Conservation (phyloP, 2,113 vertebrate species). For the Cavia aperea region DNA sequence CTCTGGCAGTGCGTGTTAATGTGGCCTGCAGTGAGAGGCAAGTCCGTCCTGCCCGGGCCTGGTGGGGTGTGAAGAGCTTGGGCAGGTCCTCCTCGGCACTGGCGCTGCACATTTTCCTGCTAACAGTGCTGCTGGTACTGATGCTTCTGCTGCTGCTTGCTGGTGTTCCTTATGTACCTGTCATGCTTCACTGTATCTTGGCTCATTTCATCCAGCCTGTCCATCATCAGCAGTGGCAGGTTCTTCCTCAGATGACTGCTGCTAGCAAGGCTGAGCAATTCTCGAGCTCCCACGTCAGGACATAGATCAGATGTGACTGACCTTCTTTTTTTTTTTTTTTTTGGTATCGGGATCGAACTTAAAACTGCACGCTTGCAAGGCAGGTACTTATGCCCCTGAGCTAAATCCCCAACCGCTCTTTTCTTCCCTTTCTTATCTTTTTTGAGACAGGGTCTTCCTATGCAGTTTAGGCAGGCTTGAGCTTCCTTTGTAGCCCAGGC, state of each 20-base stretch:
- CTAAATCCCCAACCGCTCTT: neutral
- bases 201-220: constrained; percentile 97
- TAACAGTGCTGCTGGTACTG: constrained; percentile 94
- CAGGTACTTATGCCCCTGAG: too few relatives aligned
- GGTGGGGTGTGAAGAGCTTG: constrained; percentile 94
- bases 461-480: neutral
- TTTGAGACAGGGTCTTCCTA: neutral
- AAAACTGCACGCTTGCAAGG: too few relatives aligned
- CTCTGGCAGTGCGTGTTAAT: too few relatives aligned
- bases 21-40: constrained; percentile 90
- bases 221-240: constrained; percentile 97
- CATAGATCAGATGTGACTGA: constrained; percentile 91
- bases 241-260: constrained; percentile 97
- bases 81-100: constrained; percentile 91
- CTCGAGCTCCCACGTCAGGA: constrained; percentile 94
- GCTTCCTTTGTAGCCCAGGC: neutral
- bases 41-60: constrained; percentile 92
- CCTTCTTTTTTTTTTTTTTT: constrained; percentile 77
- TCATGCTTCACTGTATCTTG: constrained; percentile 97
- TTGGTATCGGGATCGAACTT: too few relatives aligned
- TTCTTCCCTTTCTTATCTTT: neutral
- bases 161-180: constrained; percentile 92
- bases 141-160: constrained; percentile 96
- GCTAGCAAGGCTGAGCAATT: constrained; percentile 98
- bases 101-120: constrained; percentile 93